Base-by-base conservation (phyloP, 2,797 vertebrate genomes). In the Myripristis jacobus region DNA sequence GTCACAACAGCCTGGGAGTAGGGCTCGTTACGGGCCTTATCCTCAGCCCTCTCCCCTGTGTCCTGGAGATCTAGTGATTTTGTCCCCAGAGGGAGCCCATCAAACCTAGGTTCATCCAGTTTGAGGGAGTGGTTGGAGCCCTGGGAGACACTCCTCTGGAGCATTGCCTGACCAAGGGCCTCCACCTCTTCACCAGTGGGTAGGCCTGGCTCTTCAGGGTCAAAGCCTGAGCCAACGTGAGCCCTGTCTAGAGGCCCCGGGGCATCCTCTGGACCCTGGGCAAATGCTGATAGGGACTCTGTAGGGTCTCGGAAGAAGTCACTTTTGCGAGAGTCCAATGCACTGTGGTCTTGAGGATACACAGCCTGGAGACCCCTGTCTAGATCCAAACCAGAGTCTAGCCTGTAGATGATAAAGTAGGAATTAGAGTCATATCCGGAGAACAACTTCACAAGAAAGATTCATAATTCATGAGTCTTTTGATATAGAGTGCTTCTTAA, bases 101-200 rank as follows among this genome's bases (percentile, higher is more conserved):
- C 97, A 56, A 89, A 95, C 83, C 94, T 94, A 53, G 94, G 94
- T 47, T 98, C 97, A 51, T 98, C 98, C 66, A 94, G 84, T 83
- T 98, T 98, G 2, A 96, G 82, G 15, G 94, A 94, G 66, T 96
- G 96, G 79, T 91, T 95, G 60, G 97, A 96, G 43, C 95, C 96
- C 82, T 96, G 96, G n/a, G 97, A 98, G 75, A 97, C 88, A 66
- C 93, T 98, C 86, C 94, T 96, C 82, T 97, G 96, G 7, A 96
- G 90, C 34, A 94, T 93, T 66, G 95, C 92, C 61, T 96, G 95
- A 62, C 93, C 91, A 83, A 81, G 85, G 52, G 66, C 93, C 70
- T 87, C 93, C 1, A 97, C 96, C 66, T 98, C 97, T 19, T 94
- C 91, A 52, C 90, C 90, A 34, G 74, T 90, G 15, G 94, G 85